Evolutionary conservation across 2,888 invertebrate species (phyloP).

Genomic region (Sminthurides aquaticus): DNA sequence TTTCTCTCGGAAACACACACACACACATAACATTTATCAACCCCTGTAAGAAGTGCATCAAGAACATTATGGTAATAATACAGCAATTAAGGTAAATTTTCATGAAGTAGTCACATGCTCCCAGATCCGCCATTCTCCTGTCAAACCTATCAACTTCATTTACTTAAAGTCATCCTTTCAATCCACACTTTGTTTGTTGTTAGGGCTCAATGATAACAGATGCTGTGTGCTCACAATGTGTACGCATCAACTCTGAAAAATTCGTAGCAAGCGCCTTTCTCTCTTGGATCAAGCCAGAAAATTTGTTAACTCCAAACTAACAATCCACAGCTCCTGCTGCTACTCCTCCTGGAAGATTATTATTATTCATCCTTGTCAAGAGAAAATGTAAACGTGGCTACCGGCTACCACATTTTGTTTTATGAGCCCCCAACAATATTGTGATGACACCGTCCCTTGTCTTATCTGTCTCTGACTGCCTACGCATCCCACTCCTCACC

Average conservation of each 20-base stretch:
- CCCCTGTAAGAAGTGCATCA: background rate
- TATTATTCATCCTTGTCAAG: background rate
- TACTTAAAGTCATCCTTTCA: background rate
- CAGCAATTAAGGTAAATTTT: background rate
- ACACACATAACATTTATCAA: background rate
- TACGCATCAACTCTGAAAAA: no score
- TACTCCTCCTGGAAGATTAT: background rate
- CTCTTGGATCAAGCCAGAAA: no score
- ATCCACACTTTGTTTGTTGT: background rate
- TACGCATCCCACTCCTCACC: no score
- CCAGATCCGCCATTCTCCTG: background rate
- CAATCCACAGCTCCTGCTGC: no score
- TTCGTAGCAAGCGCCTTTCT: background rate
- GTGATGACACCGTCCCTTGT: background rate
- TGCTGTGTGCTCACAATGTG: no score
- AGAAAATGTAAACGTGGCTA: background rate
- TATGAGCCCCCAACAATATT: background rate
- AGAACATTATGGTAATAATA: background rate
- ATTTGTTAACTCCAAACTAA: no score
- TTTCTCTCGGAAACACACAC: no score
- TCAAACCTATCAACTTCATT: background rate
- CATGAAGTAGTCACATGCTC: background rate
- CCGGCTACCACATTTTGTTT: background rate
- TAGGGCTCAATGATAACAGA: no score
- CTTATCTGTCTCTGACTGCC: no score